phyloP scores from a whole-genome alignment of 2,888 invertebrate genomes.

The Acleris laterana region DNA sequence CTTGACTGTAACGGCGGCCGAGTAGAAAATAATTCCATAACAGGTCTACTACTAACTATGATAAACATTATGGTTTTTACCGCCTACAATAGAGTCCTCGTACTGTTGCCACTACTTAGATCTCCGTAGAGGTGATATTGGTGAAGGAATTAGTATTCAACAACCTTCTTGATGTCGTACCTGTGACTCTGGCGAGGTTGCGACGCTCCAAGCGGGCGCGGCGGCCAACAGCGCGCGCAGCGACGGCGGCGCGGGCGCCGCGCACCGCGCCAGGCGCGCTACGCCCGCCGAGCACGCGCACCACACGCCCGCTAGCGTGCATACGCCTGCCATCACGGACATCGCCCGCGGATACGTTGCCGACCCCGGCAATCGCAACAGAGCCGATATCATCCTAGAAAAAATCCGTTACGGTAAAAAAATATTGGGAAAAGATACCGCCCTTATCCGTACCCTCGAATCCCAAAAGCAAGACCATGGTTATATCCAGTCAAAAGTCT shows the following conservation, averaged over 20 bases:
- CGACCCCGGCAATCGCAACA: constrained; percentile 57
- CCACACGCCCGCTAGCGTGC: constrained; percentile 47
- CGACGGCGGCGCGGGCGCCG: constrained; percentile 50
- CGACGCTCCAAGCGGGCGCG: constrained; percentile 35
- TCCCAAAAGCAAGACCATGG: no score
- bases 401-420: not conserved
- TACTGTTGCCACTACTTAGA: no score
- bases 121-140: no score
- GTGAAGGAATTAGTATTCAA: no score
- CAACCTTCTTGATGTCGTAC: constrained; percentile 2
- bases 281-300: constrained; percentile 55
- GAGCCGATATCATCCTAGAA: constrained; percentile 61
- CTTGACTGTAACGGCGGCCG: no score
- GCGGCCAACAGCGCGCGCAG: constrained; percentile 50
- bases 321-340: constrained; percentile 41
- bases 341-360: constrained; percentile 48
- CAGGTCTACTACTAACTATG: no score
- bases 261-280: constrained; percentile 49
- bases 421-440: not conserved
- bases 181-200: constrained; percentile 24
- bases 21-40: no score
- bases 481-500: no score
- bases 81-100: no score
- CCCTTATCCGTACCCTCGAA: no score
- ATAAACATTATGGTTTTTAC: no score